A percentile compares a stretch with the other conserved stretches of the same genome.
These are phyloP conservation scores for Carlito syrichta DNA, from an alignment of 2,113 vertebrate species.

Conservation along the genomic window DNA sequence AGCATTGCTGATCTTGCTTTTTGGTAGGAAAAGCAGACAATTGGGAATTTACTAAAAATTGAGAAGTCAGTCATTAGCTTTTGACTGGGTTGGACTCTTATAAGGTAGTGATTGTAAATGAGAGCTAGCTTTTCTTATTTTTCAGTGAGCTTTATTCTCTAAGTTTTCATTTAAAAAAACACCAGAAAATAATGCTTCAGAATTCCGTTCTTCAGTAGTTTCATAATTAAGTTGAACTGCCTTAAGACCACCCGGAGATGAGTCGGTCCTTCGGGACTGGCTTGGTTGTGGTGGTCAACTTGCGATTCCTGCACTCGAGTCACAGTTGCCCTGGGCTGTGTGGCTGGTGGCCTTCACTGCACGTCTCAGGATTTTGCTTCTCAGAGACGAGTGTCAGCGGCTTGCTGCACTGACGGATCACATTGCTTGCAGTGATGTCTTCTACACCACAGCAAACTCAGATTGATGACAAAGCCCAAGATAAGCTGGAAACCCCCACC, in stretches of 20 bases:
- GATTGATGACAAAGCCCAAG: fast-evolving
- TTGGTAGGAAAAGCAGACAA: background rate
- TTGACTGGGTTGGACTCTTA: background rate
- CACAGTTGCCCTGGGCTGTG: fast-evolving
- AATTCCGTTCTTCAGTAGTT: background rate
- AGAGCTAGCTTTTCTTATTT: background rate
- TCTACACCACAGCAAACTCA: background rate
- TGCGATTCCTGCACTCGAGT: fast-evolving
- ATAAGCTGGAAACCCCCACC: fast-evolving
- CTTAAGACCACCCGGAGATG: background rate
- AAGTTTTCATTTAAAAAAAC: background rate
- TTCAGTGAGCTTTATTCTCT: background rate
- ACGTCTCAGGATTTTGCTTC: too few relatives aligned
- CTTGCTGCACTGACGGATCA: fast-evolving
- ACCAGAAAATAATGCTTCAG: background rate
- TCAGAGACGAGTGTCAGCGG: background rate
- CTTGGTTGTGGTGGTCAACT: fast-evolving
- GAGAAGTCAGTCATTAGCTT: background rate
- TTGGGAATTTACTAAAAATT: background rate
- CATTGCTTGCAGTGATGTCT: fast-evolving
- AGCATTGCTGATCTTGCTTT: background rate
- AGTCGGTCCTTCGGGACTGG: too few relatives aligned
- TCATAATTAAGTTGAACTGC: background rate
- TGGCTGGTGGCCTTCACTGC: too few relatives aligned
- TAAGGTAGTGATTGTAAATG: background rate